A percentile compares a stretch with the other conserved stretches of the same genome.
Conservation (phyloP, 2,113 vertebrate species). For the Scatophagus argus region DNA sequence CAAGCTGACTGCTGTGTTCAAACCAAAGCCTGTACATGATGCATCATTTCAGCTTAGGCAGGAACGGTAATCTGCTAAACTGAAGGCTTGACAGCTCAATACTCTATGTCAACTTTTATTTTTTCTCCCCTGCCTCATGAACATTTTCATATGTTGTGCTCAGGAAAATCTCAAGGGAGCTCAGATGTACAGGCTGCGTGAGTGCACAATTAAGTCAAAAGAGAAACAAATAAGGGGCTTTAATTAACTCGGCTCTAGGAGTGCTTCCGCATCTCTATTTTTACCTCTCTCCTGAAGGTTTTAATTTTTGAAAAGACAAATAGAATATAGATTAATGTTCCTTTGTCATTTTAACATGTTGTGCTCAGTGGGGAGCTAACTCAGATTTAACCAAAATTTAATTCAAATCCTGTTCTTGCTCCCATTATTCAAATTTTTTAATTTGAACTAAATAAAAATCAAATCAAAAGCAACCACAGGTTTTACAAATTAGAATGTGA, state of each 20-base stretch:
- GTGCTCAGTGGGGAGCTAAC: slow-evolving; percentile 26
- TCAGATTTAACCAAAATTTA: slow-evolving; percentile 20
- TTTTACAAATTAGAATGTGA: slow-evolving; percentile 53
- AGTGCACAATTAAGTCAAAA: slow-evolving; percentile 59
- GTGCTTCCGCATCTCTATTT: slow-evolving; percentile 18
- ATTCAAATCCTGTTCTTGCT: slow-evolving; percentile 25
- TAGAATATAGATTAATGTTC: slow-evolving; percentile 21
- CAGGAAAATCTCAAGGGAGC: slow-evolving; percentile 55
- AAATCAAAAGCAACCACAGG: slow-evolving; percentile 50
- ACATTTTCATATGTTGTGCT: slow-evolving; percentile 68
- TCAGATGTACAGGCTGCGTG: slow-evolving; percentile 27
- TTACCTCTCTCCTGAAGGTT: slow-evolving; percentile 4
- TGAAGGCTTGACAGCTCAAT: slow-evolving; percentile 77
- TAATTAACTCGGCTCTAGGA: slow-evolving; percentile 55
- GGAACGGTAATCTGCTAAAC: slow-evolving; percentile 70
- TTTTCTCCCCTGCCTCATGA: slow-evolving; percentile 49
- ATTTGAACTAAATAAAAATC: slow-evolving; percentile 43
- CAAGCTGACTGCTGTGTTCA: slow-evolving; percentile 66
- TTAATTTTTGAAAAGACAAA: slow-evolving; percentile 20
- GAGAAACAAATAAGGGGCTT: slow-evolving; percentile 43
- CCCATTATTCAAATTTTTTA: slow-evolving; percentile 39
- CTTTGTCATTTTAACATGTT: slow-evolving; percentile 38
- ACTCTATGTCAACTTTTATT: slow-evolving; percentile 64
- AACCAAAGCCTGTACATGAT: slow-evolving; percentile 62
- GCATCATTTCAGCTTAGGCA: slow-evolving; percentile 62